These are phyloP conservation scores for Psix sp. DNA, from an alignment of 1,140 invertebrate genomes.

Conservation along the genomic window DNA sequence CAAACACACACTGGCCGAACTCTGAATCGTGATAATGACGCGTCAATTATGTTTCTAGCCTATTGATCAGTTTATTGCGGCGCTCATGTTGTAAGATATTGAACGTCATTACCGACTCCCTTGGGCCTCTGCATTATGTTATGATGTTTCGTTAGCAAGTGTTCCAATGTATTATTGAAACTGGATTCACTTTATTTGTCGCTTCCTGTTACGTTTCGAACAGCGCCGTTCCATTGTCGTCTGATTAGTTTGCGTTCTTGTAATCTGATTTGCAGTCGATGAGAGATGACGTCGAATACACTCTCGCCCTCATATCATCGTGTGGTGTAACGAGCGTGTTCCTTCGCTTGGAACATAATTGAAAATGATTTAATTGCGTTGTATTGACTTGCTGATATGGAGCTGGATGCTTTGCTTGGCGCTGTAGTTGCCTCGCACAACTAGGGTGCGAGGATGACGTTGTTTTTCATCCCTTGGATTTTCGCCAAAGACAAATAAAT, in stretches of 20 bases:
- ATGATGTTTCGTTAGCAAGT: slow-evolving; percentile 49
- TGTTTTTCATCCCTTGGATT: slow-evolving; percentile 10
- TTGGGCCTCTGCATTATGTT: slow-evolving; percentile 38
- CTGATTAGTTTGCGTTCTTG: slow-evolving; percentile 21
- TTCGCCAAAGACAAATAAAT: slow-evolving; percentile 28
- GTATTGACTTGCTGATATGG: neutral
- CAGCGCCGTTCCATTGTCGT: slow-evolving; percentile 32
- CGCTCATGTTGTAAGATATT: slow-evolving; percentile 33
- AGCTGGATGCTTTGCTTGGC: neutral
- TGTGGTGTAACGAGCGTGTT: neutral
- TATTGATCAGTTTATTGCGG: slow-evolving; percentile 58
- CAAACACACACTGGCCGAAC: slow-evolving; percentile 32
- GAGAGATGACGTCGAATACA: slow-evolving; percentile 16
- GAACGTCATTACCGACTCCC: slow-evolving; percentile 37
- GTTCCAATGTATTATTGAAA: slow-evolving; percentile 35
- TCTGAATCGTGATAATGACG: slow-evolving; percentile 55
- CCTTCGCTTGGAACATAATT: slow-evolving; percentile 15
- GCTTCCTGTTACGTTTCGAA: slow-evolving; percentile 40
- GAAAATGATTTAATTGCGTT: slow-evolving; percentile 7
- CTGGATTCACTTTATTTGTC: slow-evolving; percentile 52
- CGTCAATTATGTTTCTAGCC: slow-evolving; percentile 58
- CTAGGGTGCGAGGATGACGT: slow-evolving; percentile 14
- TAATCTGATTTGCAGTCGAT: slow-evolving; percentile 26
- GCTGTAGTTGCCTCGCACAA: slow-evolving; percentile 3
- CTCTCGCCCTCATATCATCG: slow-evolving; percentile 17